phyloP scores from a whole-genome alignment of 92 coral and sea anemone genomes.

The Zoanthus solanderi region DNA sequence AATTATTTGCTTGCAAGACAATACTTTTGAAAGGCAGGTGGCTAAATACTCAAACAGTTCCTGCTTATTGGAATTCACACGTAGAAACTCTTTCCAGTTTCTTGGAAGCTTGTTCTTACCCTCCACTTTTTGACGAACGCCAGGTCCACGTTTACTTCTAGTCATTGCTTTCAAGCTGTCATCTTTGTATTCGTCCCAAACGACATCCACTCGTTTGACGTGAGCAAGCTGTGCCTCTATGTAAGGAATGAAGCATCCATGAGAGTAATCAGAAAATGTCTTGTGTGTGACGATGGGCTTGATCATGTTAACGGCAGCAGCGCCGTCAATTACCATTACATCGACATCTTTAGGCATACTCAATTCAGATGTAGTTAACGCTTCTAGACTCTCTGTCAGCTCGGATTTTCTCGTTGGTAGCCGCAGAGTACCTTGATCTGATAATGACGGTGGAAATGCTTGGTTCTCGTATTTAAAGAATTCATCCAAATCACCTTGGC shows the following conservation, averaged over 20 bases:
- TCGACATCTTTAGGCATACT: not conserved
- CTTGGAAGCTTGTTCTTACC: conserved; percentile 23
- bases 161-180: conserved; percentile 17
- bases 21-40: not conserved
- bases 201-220: conserved; percentile 12
- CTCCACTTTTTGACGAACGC: conserved; percentile 13
- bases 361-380: conserved; percentile 17
- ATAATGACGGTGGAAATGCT: conserved; percentile 23
- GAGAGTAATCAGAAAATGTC: conserved; percentile 18
- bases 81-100: conserved; percentile 2
- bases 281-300: conserved; percentile 28
- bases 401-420: conserved; percentile 10
- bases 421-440: conserved; percentile 14
- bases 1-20: conserved; percentile 3
- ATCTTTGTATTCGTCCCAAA: conserved; percentile 16
- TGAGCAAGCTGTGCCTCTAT: conserved; percentile 12
- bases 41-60: no score
- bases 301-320: conserved; percentile 21
- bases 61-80: no score
- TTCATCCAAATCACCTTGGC: conserved; percentile 2
- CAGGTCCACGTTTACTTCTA: conserved; percentile 17
- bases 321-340: conserved; percentile 8
- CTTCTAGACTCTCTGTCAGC: conserved; percentile 18
- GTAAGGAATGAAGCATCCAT: conserved; percentile 10
- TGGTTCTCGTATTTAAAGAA: conserved; percentile 22